phyloP scores from a whole-genome alignment of 2,797 vertebrate genomes.

The Lithobates pipiens region DNA sequence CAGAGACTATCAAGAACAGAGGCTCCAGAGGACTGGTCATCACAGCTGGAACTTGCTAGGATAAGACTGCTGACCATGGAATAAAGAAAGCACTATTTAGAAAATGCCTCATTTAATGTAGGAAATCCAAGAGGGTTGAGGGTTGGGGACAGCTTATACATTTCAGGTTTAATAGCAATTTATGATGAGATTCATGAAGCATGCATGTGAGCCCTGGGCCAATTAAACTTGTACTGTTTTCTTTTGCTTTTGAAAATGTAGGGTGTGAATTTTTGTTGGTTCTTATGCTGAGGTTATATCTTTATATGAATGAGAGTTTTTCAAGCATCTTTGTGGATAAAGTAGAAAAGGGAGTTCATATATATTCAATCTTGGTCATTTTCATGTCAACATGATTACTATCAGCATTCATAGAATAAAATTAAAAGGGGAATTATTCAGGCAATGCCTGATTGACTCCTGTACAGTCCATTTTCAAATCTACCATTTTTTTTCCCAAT shows the following conservation, averaged over 20 bases:
- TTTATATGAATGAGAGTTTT: no score
- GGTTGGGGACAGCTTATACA: neutral
- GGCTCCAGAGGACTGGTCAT: neutral
- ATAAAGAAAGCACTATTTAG: no score
- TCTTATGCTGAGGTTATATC: no score
- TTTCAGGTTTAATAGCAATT: neutral
- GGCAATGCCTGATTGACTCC: neutral
- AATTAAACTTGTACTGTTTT: no score
- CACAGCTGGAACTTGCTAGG: neutral
- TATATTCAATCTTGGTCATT: constrained; percentile 5
- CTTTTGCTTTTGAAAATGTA: no score
- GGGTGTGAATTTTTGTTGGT: no score
- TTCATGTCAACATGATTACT: neutral
- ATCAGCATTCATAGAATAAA: neutral
- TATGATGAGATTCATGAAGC: no score
- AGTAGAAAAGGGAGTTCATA: neutral
- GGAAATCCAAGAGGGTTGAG: no score
- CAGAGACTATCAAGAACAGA: neutral
- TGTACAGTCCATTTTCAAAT: constrained; percentile 11
- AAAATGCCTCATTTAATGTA: no score
- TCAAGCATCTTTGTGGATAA: neutral
- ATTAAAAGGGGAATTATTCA: neutral
- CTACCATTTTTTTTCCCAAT: neutral
- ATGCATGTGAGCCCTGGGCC: no score
- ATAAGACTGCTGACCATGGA: no score